phyloP scores from a whole-genome alignment of 2,888 invertebrate genomes.

The Nudaria mundana region DNA sequence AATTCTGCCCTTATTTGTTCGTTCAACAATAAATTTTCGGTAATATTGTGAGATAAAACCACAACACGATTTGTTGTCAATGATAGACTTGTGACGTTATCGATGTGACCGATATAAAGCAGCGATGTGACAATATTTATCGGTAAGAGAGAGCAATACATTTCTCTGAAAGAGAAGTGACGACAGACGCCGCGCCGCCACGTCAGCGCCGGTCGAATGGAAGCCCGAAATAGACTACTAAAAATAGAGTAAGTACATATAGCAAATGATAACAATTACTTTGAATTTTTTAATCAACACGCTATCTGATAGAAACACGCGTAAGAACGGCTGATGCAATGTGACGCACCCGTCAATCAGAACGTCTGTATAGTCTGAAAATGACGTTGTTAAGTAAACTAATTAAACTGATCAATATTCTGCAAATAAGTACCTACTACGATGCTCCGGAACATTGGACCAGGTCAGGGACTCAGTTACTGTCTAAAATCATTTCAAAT shows the following conservation, averaged over 20 bases:
- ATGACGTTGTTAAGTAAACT: too few species aligned
- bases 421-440: too few species aligned
- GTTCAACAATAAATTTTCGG: too few species aligned
- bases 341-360: too few species aligned
- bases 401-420: too few species aligned
- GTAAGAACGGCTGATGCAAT: too few species aligned
- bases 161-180: slow-evolving; percentile 44
- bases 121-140: slow-evolving; percentile 22
- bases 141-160: slow-evolving; percentile 23
- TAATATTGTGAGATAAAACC: slow-evolving; percentile 22
- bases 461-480: too few species aligned
- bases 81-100: slow-evolving; percentile 35
- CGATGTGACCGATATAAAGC: slow-evolving; percentile 31
- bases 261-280: slow-evolving; percentile 28
- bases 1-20: too few species aligned
- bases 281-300: slow-evolving; percentile 1
- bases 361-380: too few species aligned
- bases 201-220: slow-evolving; percentile 43
- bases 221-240: slow-evolving; percentile 50
- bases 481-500: too few species aligned
- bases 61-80: slow-evolving; percentile 37
- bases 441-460: too few species aligned
- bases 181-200: slow-evolving; percentile 41
- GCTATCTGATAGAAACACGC: too few species aligned
- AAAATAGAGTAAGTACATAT: slow-evolving; percentile 46